These are phyloP conservation scores for Adelphocoris suturalis DNA, from an alignment of 2,888 invertebrate species.

Conservation along the genomic window DNA sequence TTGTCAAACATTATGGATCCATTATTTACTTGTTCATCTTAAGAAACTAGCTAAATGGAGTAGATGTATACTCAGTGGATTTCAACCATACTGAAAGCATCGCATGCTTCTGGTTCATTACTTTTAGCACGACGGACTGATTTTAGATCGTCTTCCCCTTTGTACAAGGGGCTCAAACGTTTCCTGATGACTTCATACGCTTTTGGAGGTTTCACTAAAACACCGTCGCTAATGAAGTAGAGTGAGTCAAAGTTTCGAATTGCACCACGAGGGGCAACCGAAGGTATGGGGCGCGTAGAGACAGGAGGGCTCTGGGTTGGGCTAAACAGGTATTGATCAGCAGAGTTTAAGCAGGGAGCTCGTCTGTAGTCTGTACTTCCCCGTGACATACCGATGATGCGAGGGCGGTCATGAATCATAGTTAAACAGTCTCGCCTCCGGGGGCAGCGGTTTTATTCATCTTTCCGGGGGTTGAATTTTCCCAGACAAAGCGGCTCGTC, in stretches of 20 bases:
- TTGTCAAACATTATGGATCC: no score
- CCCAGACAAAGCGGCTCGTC: conserved; percentile 5
- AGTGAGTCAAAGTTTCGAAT: conserved; percentile 38
- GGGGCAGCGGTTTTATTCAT: conserved; percentile 28
- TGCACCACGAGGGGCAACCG: not conserved
- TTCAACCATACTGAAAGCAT: no score
- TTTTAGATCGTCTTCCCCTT: no score
- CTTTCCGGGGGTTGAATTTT: conserved; percentile 28
- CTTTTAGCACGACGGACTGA: no score
- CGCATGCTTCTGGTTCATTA: no score
- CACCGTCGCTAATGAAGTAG: conserved; percentile 5
- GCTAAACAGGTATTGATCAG: conserved; percentile 70
- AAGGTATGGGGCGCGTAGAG: no score
- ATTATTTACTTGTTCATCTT: no score
- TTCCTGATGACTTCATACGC: not conserved
- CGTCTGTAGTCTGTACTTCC: conserved; percentile 55
- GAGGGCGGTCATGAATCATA: conserved; percentile 50
- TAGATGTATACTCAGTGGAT: no score
- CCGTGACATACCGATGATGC: conserved; percentile 69
- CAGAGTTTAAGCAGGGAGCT: not conserved
- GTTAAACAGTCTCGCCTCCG: conserved; percentile 2
- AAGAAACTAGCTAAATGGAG: no score
- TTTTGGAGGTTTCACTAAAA: not conserved
- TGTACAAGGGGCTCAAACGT: not conserved
- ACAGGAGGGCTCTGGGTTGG: no score